Evolutionary conservation across 2,888 invertebrate genomes (phyloP).

Genomic region (Sphaerophoria rueppellii): DNA sequence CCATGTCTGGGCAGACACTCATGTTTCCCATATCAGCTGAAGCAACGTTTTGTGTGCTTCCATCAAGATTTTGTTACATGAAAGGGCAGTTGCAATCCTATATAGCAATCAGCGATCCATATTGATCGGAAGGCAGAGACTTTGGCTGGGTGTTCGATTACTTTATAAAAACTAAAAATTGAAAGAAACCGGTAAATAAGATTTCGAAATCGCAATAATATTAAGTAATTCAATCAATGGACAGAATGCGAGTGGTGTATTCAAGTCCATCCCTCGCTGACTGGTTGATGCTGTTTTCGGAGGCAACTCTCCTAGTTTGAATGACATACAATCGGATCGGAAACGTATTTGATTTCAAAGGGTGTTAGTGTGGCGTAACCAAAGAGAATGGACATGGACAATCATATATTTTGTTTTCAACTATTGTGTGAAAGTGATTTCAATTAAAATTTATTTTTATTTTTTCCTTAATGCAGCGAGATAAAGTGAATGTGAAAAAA

Average conservation of each 20-base stretch:
- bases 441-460: conserved; percentile 22
- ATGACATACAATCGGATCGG: conserved; percentile 60
- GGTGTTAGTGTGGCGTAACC: conserved; percentile 49
- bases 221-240: conserved; percentile 53
- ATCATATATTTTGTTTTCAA: not conserved
- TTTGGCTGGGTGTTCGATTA: conserved; percentile 39
- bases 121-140: conserved; percentile 32
- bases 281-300: conserved; percentile 25
- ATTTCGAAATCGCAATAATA: conserved; percentile 7
- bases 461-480: not conserved
- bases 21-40: conserved; percentile 17
- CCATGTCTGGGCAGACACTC: not conserved
- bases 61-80: conserved; percentile 31
- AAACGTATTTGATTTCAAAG: conserved; percentile 66
- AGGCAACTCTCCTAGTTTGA: conserved; percentile 41
- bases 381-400: conserved; percentile 13
- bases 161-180: conserved; percentile 2
- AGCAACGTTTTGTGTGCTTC: not conserved
- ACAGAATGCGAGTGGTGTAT: not conserved
- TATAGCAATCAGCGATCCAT: conserved; percentile 27
- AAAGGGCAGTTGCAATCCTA: conserved; percentile 56
- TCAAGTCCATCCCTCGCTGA: conserved; percentile 49
- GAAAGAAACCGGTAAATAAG: not conserved
- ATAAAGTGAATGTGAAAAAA: conserved; percentile 42
- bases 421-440: conserved; percentile 49